Conservation (phyloP, 1,140 invertebrate species). For the Liolophura sinensis region DNA sequence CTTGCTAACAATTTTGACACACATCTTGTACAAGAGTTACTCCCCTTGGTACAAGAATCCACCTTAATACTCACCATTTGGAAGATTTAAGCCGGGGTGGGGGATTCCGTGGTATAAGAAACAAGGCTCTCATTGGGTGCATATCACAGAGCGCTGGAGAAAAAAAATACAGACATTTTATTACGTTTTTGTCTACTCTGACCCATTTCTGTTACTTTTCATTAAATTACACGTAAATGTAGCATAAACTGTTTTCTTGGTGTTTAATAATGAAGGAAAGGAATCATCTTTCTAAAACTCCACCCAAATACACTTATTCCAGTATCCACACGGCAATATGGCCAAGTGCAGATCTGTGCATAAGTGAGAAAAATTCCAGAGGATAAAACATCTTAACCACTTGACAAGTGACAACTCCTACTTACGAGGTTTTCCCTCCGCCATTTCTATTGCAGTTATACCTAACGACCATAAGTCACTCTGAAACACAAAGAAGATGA, state of each 20-base stretch:
- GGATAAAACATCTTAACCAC: neutral
- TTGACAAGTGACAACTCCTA: conserved; percentile 3
- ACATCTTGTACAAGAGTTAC: no score
- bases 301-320: no score
- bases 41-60: no score
- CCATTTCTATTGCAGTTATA: conserved; percentile 99
- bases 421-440: conserved; percentile 97
- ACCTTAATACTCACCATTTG: conserved; percentile 76
- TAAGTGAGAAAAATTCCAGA: neutral
- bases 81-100: conserved; percentile 96
- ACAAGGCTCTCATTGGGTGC: conserved; percentile 98
- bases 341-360: neutral
- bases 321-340: no score
- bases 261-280: no score
- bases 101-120: conserved; percentile 97
- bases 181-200: no score
- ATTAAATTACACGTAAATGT: no score
- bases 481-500: conserved; percentile 35
- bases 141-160: conserved; percentile 76
- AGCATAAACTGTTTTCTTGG: no score
- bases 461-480: conserved; percentile 98
- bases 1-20: neutral
- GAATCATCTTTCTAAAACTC: no score
- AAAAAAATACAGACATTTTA: conserved; percentile 17
- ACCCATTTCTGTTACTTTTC: no score